These are phyloP conservation scores for Idaea straminata DNA, from an alignment of 2,888 invertebrate species.

Conservation along the genomic window DNA sequence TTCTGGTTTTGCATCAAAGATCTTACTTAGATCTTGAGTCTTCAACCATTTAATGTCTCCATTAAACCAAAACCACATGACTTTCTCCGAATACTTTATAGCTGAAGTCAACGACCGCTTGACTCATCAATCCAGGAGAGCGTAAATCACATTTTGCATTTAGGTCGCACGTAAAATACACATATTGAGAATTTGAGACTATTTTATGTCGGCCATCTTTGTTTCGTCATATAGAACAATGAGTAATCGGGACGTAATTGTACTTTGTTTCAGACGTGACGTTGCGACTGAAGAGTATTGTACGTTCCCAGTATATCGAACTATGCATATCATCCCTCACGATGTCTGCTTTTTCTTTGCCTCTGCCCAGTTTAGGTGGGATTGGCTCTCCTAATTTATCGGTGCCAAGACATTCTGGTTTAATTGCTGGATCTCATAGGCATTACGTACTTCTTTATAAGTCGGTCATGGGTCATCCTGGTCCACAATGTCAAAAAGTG, in stretches of 20 bases:
- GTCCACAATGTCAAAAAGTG: no score
- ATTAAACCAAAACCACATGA: constrained; percentile 15
- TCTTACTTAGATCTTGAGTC: neutral
- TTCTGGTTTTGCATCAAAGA: neutral
- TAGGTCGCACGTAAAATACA: constrained; percentile 55
- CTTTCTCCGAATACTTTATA: constrained; percentile 31
- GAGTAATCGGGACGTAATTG: constrained; percentile 11
- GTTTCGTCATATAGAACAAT: constrained; percentile 17
- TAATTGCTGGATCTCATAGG: no score
- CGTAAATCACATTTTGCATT: constrained; percentile 41
- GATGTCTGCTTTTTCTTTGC: no score
- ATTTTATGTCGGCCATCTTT: constrained; percentile 23
- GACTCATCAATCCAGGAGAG: constrained; percentile 46
- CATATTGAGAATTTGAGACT: constrained; percentile 18
- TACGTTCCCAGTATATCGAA: no score
- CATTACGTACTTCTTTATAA: no score
- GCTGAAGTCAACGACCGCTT: constrained; percentile 48
- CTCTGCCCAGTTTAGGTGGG: no score
- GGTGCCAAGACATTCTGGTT: no score
- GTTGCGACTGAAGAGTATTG: no score
- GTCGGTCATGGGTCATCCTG: no score
- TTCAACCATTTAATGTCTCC: neutral
- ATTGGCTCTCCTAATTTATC: no score
- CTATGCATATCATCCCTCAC: no score
- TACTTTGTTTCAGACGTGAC: neutral